phyloP scores from a whole-genome alignment of 2,888 invertebrate genomes.

The Erannis defoliaria region DNA sequence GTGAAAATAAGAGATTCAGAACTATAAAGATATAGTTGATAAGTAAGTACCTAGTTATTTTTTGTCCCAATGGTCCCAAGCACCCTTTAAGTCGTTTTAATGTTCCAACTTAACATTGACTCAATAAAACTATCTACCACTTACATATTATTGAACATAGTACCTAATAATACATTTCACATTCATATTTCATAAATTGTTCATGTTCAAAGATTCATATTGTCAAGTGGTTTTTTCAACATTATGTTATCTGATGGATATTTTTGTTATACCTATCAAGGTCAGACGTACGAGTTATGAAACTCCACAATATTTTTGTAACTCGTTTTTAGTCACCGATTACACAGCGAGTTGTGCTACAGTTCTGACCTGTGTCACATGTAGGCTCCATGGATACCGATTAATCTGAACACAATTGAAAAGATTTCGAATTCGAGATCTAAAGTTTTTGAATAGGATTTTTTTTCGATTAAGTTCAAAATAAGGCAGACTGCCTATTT shows the following conservation, averaged over 20 bases:
- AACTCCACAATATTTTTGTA: not conserved
- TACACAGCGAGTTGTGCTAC: no score
- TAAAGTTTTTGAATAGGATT: no score
- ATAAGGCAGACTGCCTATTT: no score
- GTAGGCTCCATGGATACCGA: no score
- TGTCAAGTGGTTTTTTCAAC: conserved; percentile 4
- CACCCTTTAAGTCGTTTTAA: conserved; percentile 10
- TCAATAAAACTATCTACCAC: not conserved
- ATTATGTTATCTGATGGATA: conserved; percentile 7
- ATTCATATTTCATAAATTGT: conserved; percentile 24
- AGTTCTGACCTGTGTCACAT: no score
- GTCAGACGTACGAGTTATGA: no score
- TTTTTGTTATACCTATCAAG: conserved; percentile 3
- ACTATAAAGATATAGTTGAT: not conserved
- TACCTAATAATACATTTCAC: conserved; percentile 5
- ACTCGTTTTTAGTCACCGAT: no score
- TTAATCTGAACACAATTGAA: no score
- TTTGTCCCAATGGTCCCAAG: conserved; percentile 23
- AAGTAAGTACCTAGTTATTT: no score
- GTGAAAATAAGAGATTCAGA: conserved; percentile 31
- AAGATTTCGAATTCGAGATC: no score
- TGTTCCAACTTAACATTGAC: not conserved
- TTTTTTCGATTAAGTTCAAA: no score
- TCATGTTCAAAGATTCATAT: conserved; percentile 24
- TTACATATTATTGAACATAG: conserved; percentile 15